A percentile compares a stretch with the other conserved stretches of the same genome.
phyloP scores from a whole-genome alignment of 2,797 vertebrate genomes.

The Clamator glandarius region DNA sequence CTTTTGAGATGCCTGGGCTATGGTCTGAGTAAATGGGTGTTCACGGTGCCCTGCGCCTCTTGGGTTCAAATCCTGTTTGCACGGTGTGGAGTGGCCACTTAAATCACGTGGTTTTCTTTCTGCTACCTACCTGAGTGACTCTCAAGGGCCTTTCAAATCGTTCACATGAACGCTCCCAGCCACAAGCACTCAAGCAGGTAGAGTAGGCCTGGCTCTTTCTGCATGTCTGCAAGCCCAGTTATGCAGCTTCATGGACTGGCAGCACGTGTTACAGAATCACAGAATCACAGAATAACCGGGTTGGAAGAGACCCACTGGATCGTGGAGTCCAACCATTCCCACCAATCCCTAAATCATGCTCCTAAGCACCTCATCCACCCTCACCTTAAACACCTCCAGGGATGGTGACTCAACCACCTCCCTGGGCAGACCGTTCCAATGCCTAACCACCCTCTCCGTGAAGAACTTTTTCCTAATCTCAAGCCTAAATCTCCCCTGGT shows the following conservation, averaged over 20 bases:
- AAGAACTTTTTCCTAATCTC: too few relatives aligned
- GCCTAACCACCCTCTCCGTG: too few relatives aligned
- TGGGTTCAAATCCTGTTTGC: background rate
- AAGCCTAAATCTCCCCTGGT: too few relatives aligned
- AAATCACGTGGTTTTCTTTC: background rate
- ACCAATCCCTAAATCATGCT: too few relatives aligned
- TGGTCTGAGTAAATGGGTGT: background rate
- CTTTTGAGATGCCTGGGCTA: background rate
- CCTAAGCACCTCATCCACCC: too few relatives aligned
- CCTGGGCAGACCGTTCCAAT: too few relatives aligned
- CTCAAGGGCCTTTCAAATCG: background rate
- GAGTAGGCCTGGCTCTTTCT: background rate
- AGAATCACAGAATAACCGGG: too few relatives aligned
- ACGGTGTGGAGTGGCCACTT: background rate
- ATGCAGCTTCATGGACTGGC: rapidly evolving
- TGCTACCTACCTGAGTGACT: background rate
- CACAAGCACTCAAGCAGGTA: background rate
- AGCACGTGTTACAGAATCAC: too few relatives aligned
- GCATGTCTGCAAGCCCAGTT: background rate
- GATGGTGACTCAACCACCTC: too few relatives aligned
- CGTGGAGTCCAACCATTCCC: too few relatives aligned
- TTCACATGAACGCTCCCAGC: background rate
- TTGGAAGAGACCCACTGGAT: too few relatives aligned
- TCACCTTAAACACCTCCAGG: too few relatives aligned
- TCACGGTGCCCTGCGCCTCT: background rate